Evolutionary conservation across 2,888 invertebrate species (phyloP), one percentile per base, ranked within the genome.

Genomic region (Tricholauxania praeusta): DNA sequence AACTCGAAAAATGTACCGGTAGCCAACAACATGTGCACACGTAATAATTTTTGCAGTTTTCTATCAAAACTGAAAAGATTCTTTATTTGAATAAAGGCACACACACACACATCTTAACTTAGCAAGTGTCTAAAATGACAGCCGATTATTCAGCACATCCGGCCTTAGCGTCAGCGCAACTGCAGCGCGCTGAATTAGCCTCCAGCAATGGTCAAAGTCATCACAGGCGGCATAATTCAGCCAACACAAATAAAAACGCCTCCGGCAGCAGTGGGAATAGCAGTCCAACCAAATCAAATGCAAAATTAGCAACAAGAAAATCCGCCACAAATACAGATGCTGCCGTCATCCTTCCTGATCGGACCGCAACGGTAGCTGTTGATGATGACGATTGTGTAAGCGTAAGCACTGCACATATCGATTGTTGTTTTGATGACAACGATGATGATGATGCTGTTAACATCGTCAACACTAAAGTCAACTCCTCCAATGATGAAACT

Each of bases 61-160:
- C 52, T 28, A 14, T 52, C 52, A n/a, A 60, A 70, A 62, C 52
- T 51, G 62, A 60, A 60, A 32, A 32, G 19, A 32, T 62, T 70
- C 12, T 47, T 15, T 19, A 47, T 22, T 53, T 62, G 49, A 59
- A 59, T 15, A 28, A 60, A n/a, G 19, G 4, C 3, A 2, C 12
- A 62, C 47, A 60, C 39, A 12, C 3, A 22, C n/a, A n/a, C n/a
- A 3, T 28, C 28, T 28, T 28, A 28, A 17, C 17, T 55, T 39
- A 55, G 49, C 49, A 51, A 14, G 28, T 17, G 12, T 55, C 19
- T n/a, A 59, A 49, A 63, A 85, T 85, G 85, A 81, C 84, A 68
- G 79, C 78, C 69, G 82, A 82, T 79, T 85, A 83, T 76, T 85
- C 86, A 74, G 83, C 86, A 77, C 85, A 85, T 83, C 85, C 85